phyloP scores from a whole-genome alignment of 1,140 invertebrate species.

The Halictus rubicundus region DNA sequence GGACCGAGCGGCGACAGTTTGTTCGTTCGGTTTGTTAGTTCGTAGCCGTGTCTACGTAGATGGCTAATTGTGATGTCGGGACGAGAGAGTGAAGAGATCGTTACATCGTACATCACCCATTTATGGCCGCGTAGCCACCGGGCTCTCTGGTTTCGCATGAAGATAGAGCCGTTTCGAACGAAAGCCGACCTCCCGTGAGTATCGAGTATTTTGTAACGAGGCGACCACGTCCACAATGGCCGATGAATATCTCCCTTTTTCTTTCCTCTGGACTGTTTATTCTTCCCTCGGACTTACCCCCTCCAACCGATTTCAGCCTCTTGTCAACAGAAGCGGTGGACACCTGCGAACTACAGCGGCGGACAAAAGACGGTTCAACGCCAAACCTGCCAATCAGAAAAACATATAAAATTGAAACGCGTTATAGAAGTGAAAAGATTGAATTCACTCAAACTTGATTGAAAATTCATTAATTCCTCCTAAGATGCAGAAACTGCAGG shows the following conservation, averaged over 20 bases:
- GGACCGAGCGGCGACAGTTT: conserved; percentile 13
- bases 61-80: conserved; percentile 65
- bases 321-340: no score
- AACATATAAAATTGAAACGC: no score
- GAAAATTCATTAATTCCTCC: no score
- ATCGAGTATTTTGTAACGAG: conserved; percentile 71
- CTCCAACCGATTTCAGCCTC: not conserved
- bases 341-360: no score
- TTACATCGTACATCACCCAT: conserved; percentile 69
- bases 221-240: not conserved
- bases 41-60: conserved; percentile 39
- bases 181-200: conserved; percentile 74
- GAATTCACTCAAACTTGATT: no score
- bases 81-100: conserved; percentile 68
- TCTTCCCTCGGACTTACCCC: not conserved
- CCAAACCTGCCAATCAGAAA: no score
- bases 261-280: not conserved
- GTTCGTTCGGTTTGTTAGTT: conserved; percentile 33
- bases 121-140: conserved; percentile 68
- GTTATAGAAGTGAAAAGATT: no score
- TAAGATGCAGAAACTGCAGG: no score
- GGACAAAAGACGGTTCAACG: no score
- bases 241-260: conserved; percentile 43
- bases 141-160: conserved; percentile 64
- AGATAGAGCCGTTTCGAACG: conserved; percentile 74